Base-by-base conservation (phyloP, 2,797 vertebrate genomes). In the Argyrosomus regius region DNA sequence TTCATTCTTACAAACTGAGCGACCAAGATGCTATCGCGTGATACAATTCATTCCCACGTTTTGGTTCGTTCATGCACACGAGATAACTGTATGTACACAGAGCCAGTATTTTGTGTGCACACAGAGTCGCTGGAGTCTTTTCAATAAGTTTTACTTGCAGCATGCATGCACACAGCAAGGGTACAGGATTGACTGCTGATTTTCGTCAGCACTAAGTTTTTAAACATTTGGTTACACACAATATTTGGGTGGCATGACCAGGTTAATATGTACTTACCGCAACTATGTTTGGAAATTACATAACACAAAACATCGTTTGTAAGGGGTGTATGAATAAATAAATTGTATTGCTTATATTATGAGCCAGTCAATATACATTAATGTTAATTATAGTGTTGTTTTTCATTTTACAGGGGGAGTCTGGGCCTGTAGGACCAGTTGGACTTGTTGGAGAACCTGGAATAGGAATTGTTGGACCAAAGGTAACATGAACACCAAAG, bases 361-460 rank as follows among this genome's bases (percentile, higher is more conserved):
- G 22, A 22, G 22, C 22, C 22, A 22, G 22, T 22, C 12, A 41
- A 22, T 62, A 35, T 43, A 26, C 35, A 39, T 5, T 24, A 16
- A 22, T 39, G 16, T 18, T 9, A 46, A 20, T 46, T 28, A 54
- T 12, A 7, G 8, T 77, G 26, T 54, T 56, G 17, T 53, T 54
- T 4, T 60, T 49, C 5, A 61, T 24, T 24, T 63, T 31, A 60
- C 82, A 98, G 97, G 97, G 96, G 28, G 96, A 97, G 4, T 81
- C 90, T 65, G 97, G 97, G 50, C 85, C 92, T 31, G 60, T 69
- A 11, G 97, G 96, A 45, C 83, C 91, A 9, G 60, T 82, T 0
- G 97, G 97, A 85, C 89, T 92, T 31, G 86, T 94, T 57, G 97
- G 97, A 88, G 94, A 91, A 76, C 94, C 94, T 71, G 97, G 97